These are phyloP conservation scores for Bursaphelenchus okinawaensis DNA, from an alignment of 2,888 invertebrate species.

Conservation along the genomic window DNA sequence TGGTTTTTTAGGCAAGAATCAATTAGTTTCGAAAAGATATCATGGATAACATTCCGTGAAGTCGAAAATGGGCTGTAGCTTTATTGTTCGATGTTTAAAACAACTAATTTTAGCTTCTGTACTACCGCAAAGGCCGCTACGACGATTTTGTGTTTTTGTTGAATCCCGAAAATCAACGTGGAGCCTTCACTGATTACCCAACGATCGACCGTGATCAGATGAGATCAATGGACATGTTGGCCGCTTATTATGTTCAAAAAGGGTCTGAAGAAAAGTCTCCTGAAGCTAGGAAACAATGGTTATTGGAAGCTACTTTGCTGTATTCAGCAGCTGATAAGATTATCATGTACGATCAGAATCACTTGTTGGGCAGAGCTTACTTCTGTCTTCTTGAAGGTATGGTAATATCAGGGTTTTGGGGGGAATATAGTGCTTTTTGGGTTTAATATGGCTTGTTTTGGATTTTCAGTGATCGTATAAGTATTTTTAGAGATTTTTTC, in stretches of 20 bases:
- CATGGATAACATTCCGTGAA: background rate
- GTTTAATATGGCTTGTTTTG: too few species aligned
- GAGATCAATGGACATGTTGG: slow-evolving; percentile 92
- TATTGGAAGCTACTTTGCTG: slow-evolving; percentile 89
- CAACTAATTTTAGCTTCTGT: background rate
- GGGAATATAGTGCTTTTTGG: too few species aligned
- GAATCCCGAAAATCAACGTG: slow-evolving; percentile 54
- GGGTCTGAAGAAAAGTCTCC: slow-evolving; percentile 90
- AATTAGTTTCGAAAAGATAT: too few species aligned
- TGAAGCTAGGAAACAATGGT: slow-evolving; percentile 81
- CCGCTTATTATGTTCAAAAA: slow-evolving; percentile 87
- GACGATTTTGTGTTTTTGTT: slow-evolving; percentile 1
- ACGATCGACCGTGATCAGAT: slow-evolving; percentile 95
- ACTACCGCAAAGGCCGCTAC: slow-evolving; percentile 2
- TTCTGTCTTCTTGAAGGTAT: slow-evolving; percentile 81
- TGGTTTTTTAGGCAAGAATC: too few species aligned
- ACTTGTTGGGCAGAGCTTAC: slow-evolving; percentile 92
- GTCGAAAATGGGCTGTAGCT: background rate
- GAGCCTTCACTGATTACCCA: slow-evolving; percentile 73
- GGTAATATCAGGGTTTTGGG: too few species aligned
- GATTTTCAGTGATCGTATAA: too few species aligned
- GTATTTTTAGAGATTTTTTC: too few species aligned
- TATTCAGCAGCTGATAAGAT: slow-evolving; percentile 98
- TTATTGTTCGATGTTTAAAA: background rate
- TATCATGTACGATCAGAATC: slow-evolving; percentile 99